phyloP scores from a whole-genome alignment of 2,888 invertebrate species.

The Sesamia inferens region DNA sequence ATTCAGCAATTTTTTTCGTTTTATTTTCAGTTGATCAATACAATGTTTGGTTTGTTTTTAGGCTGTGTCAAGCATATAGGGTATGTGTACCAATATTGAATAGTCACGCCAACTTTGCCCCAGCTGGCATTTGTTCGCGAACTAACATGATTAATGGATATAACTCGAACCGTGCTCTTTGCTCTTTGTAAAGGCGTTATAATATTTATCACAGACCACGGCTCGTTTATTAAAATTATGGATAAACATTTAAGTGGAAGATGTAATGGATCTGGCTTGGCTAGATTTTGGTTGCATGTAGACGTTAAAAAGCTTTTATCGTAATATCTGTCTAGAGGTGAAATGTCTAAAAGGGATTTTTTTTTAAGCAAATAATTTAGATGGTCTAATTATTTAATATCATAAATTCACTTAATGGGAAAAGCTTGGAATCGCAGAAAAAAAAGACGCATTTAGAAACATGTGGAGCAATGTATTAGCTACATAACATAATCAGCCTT shows the following conservation, averaged over 20 bases:
- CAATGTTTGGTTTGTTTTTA: constrained; percentile 34
- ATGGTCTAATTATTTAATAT: neutral
- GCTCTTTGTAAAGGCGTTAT: constrained; percentile 73
- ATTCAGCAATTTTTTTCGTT: neutral
- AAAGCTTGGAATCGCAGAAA: neutral
- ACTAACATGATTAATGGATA: constrained; percentile 82
- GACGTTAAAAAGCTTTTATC: constrained; percentile 41
- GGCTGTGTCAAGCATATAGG: constrained; percentile 59
- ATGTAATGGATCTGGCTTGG: constrained; percentile 44
- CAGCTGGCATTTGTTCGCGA: constrained; percentile 78
- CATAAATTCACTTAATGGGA: neutral
- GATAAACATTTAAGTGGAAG: constrained; percentile 56
- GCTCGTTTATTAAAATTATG: constrained; percentile 66
- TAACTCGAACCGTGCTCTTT: constrained; percentile 77
- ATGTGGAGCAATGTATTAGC: no score
- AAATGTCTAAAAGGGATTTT: neutral
- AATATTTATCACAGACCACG: constrained; percentile 68
- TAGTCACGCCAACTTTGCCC: constrained; percentile 72
- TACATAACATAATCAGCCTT: no score
- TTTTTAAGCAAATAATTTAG: neutral
- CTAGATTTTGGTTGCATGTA: constrained; percentile 35
- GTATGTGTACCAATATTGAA: constrained; percentile 71
- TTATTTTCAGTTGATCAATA: constrained; percentile 19
- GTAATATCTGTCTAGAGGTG: neutral
- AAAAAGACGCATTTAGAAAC: no score